Percentiles rank a stretch among this genome's conserved stretches.
Evolutionary conservation across 2,113 vertebrate species (phyloP).

Genomic region (Thalassoma bifasciatum): DNA sequence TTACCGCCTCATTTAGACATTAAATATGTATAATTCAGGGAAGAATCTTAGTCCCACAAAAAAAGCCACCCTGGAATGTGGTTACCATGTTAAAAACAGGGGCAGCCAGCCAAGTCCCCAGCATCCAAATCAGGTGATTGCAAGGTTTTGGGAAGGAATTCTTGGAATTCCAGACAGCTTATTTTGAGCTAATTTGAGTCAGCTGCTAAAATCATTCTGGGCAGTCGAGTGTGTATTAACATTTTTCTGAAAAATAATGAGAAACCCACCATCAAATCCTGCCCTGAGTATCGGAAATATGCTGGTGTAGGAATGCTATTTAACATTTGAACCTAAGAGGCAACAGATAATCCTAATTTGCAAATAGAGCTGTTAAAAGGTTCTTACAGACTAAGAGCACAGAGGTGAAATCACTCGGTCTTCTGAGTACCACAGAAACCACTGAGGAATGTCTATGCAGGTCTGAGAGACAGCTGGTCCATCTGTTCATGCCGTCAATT

Average conservation of each 20-base stretch:
- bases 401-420: conserved; percentile 43
- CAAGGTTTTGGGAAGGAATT: conserved; percentile 61
- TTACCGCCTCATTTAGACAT: conserved; percentile 72
- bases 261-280: conserved; percentile 49
- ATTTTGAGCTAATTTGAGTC: conserved; percentile 78
- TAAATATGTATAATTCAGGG: conserved; percentile 68
- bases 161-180: conserved; percentile 76
- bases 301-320: not conserved
- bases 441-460: conserved; percentile 74
- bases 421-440: conserved; percentile 61
- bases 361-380: conserved; percentile 11
- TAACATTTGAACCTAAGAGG: not conserved
- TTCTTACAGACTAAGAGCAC: not conserved
- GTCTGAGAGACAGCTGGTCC: conserved; percentile 76
- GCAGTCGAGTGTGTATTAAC: conserved; percentile 72
- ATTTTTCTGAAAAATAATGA: conserved; percentile 63
- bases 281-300: conserved; percentile 11
- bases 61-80: conserved; percentile 48
- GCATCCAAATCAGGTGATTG: conserved; percentile 66
- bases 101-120: conserved; percentile 43
- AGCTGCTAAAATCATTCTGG: conserved; percentile 71
- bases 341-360: conserved; percentile 22
- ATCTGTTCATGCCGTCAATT: conserved; percentile 75
- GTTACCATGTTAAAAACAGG: conserved; percentile 38
- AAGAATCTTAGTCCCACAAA: conserved; percentile 41